A percentile compares a stretch with the other conserved stretches of the same genome.
Conservation (phyloP, 2,888 invertebrate genomes). For the Ichneumoninae sp. region DNA sequence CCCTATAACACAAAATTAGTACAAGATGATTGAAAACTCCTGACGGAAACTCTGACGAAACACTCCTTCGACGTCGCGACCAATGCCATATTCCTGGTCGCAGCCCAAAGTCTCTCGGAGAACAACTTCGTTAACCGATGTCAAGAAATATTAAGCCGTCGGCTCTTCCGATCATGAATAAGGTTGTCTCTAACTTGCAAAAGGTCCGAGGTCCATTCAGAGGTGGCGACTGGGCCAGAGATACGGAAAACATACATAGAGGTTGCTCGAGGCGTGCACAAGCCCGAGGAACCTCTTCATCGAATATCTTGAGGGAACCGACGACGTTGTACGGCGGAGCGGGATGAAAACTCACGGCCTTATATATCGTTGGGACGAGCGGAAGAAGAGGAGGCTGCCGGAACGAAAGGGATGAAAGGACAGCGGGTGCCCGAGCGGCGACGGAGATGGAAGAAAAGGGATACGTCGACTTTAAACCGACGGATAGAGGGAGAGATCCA, state of each 20-base stretch:
- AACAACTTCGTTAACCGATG: conserved; percentile 38
- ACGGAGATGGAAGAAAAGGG: conserved; percentile 75
- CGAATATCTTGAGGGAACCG: conserved; percentile 50
- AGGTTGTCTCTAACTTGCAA: conserved; percentile 1
- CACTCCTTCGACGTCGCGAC: conserved; percentile 12
- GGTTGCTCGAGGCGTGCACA: conserved; percentile 5
- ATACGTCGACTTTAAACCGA: conserved; percentile 82
- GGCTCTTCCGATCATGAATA: conserved; percentile 10
- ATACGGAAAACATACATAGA: conserved; percentile 31
- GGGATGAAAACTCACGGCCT: conserved; percentile 48
- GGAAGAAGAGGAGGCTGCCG: conserved; percentile 8
- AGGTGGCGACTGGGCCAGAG: conserved; percentile 32
- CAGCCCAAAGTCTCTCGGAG: conserved; percentile 39
- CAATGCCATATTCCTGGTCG: background rate
- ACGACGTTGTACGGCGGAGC: conserved; percentile 2
- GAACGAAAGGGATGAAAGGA: conserved; percentile 50
- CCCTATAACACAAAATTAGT: background rate
- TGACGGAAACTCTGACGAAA: background rate
- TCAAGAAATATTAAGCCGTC: conserved; percentile 38
- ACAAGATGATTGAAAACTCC: background rate
- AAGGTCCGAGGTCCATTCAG: conserved; percentile 33
- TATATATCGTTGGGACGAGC: conserved; percentile 49
- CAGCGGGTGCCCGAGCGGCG: conserved; percentile 49
- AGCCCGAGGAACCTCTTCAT: conserved; percentile 31
- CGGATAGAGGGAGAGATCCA: conserved; percentile 55